A percentile compares a stretch with the other conserved stretches of the same genome.
Evolutionary conservation across 2,797 vertebrate genomes (phyloP).

Genomic region (Syncerus caffer): DNA sequence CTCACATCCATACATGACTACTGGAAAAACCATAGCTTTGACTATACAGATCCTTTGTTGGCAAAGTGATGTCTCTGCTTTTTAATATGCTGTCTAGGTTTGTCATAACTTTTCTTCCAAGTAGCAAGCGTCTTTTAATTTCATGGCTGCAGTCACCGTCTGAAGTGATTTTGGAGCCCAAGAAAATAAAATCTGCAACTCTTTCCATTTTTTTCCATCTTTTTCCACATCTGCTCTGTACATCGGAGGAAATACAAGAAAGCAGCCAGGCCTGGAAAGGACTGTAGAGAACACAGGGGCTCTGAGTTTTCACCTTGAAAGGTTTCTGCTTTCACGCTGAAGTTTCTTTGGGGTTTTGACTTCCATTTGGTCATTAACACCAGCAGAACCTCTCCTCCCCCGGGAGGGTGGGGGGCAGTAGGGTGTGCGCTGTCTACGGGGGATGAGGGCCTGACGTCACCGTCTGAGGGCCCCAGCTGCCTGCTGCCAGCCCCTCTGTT

Average conservation of each 20-base stretch:
- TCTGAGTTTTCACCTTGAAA: background rate
- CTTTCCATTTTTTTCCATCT: background rate
- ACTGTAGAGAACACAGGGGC: background rate
- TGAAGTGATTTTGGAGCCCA: background rate
- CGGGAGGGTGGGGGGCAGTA: background rate
- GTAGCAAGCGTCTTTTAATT: background rate
- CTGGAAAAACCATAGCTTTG: background rate
- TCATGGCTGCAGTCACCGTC: background rate
- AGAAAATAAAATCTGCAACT: background rate
- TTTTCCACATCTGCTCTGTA: background rate
- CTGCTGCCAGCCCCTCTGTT: constrained; percentile 7
- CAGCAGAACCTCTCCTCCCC: background rate
- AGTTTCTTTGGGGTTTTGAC: constrained; percentile 34
- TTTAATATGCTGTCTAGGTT: background rate
- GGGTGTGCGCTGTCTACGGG: background rate
- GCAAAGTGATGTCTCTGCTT: background rate
- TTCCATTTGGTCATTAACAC: background rate
- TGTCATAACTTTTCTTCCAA: background rate
- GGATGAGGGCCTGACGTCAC: background rate
- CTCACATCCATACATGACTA: background rate
- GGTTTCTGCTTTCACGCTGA: background rate
- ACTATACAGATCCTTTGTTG: background rate
- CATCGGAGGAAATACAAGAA: background rate
- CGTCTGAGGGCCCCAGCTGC: background rate
- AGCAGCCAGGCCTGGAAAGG: background rate